Percentiles rank a stretch among this genome's conserved stretches.
Evolutionary conservation across 2,797 vertebrate species (phyloP).

Genomic region (Streptopelia turtur): DNA sequence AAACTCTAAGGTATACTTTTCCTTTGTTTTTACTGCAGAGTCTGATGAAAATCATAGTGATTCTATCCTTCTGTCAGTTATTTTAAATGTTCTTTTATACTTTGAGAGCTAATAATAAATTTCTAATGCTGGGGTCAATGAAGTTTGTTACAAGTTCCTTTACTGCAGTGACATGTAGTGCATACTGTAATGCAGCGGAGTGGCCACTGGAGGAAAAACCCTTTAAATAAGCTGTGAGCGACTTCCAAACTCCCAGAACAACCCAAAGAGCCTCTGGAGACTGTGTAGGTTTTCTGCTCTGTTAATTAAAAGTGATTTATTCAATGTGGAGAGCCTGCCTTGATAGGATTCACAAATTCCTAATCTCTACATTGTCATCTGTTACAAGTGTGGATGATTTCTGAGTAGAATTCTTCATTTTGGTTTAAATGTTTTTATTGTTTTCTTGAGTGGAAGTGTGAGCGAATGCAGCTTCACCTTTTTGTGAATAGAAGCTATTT

Average conservation of each 20-base stretch:
- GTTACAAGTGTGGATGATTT: not conserved
- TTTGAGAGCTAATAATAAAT: not conserved
- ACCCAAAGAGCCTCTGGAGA: not conserved
- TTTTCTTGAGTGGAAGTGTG: not conserved
- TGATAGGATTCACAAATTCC: constrained; percentile 4
- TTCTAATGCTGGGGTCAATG: not conserved
- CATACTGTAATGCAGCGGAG: rapidly evolving
- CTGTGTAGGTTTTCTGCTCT: constrained; percentile 1
- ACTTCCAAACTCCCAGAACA: constrained; percentile 1
- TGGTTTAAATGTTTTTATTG: not conserved
- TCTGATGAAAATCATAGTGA: not conserved
- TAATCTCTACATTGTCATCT: not conserved
- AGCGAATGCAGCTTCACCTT: not conserved
- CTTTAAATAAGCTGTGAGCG: not conserved
- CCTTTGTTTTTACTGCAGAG: not conserved
- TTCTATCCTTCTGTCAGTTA: not conserved
- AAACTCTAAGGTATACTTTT: not conserved
- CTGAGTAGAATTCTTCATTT: constrained; percentile 23
- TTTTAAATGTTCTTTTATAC: not conserved
- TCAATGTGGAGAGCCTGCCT: not conserved
- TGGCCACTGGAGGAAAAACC: not conserved
- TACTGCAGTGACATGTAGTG: not conserved
- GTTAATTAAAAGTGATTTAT: not conserved
- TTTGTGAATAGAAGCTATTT: constrained; percentile 15
- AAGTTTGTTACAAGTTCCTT: not conserved